Evolutionary conservation across 2,888 invertebrate genomes (phyloP), one percentile per base, ranked within the genome.

Genomic region (Watsonalla cultraria): DNA sequence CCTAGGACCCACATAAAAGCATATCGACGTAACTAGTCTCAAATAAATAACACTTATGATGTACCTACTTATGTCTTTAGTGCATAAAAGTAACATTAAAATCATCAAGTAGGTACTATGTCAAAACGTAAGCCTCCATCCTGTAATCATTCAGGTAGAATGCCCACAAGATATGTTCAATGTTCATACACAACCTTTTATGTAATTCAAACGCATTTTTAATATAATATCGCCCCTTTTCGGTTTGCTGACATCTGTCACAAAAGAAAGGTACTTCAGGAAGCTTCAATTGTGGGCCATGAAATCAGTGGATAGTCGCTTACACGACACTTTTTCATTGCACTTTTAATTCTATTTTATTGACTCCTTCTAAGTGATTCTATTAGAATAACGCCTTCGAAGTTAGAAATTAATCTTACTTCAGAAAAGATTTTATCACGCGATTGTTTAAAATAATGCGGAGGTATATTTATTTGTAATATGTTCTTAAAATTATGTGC

Each of bases 201-300:
- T 76, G 76, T 70, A 73, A 78, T 80, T 80, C 71, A 78, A 78
- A 78, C 76, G 74, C 76, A 80, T 81, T 83, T 78, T 80, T 75
- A 81, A 80, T 82, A 80, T 78, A 11, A 11, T 42, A 66, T 68
- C 76, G 73, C 73, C 76, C 73, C 69, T 76, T 72, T 68, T 71
- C 70, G 71, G 70, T 77, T 72, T 69, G 72, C 77, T 77, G 78
- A 80, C 77, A 78, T 78, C 76, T 80, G 78, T 80, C 77, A 79
- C 74, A 76, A 77, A 80, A 78, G 74, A 72, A 75, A 76, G 71
- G 73, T 76, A 76, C 66, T 62, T 62, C 62, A 70, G 64, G 60
- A 65, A 65, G 59, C 61, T 64, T 61, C 64, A 63, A 65, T 61
- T 59, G 57, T 34, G 56, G 59, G 75, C 69, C 57, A 53, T 51